phyloP scores from a whole-genome alignment of 2,113 vertebrate species.

The Pristiophorus japonicus region DNA sequence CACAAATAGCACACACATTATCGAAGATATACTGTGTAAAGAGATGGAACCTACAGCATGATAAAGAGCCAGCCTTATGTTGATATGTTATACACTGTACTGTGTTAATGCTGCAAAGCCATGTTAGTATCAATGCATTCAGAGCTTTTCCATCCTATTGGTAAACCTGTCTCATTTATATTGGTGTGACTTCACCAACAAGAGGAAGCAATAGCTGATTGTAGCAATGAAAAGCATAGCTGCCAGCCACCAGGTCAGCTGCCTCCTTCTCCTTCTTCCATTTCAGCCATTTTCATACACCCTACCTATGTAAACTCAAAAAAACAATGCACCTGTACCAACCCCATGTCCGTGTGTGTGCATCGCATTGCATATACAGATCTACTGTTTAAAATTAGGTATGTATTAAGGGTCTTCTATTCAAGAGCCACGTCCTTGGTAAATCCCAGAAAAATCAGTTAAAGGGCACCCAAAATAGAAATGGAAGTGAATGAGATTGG shows the following conservation, averaged over 20 bases:
- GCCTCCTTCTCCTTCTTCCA: neutral
- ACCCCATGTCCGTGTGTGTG: neutral
- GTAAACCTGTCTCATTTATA: neutral
- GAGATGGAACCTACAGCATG: neutral
- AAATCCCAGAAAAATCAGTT: neutral
- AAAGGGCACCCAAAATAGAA: neutral
- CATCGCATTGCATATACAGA: neutral
- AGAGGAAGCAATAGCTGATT: neutral
- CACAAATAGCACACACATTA: neutral
- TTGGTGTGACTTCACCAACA: neutral
- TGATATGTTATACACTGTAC: neutral
- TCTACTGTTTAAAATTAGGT: neutral
- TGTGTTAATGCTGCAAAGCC: neutral
- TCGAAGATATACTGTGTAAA: neutral
- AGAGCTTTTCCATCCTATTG: neutral
- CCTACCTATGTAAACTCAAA: neutral
- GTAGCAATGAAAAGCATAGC: neutral
- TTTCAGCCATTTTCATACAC: neutral
- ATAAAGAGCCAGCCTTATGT: neutral
- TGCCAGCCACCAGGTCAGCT: too few relatives aligned
- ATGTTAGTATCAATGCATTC: neutral
- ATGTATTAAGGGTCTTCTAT: neutral
- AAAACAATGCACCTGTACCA: neutral
- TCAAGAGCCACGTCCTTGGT: neutral
- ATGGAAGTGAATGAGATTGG: neutral